Evolutionary conservation across 2,888 invertebrate genomes (phyloP), one percentile per base, ranked within the genome.

Genomic region (Parasteatoda lunata): DNA sequence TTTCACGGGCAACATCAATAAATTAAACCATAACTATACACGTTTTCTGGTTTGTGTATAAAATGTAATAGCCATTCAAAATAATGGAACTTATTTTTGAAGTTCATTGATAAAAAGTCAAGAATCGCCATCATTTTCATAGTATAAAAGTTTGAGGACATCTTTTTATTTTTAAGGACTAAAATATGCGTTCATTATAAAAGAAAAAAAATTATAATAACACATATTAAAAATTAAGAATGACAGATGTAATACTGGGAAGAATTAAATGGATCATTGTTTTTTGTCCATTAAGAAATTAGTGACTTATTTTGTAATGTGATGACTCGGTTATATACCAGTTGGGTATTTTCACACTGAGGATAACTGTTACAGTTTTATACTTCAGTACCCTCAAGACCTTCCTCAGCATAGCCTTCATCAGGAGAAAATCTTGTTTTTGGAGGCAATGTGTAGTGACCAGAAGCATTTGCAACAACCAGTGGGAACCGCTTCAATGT

Each of bases 361-460:
- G 13, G 30, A 30, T 30, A 30, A 30, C 30, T 30, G 11, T 4
- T 30, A 59, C 45, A 66, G n/a, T 52, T 13, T 88, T 84, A 90
- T 64, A 90, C 90, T 84, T 90, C 90, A 49, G 90, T 90, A 15
- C 90, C 90, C 69, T 90, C 89, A 15, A 90, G 72, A 51, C 88
- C 88, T 66, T 89, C 90, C 84, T 90, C 90, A 72, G 89, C 89
- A 92, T 97, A 97, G 89, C 96, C 96, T 92, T 97, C 97, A 91
- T 97, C 97, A 68, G 96, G 95, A 48, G 97, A 96, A 92, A 96
- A 96, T 91, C 97, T 94, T 91, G 91, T 89, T 73, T 90, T 89
- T 89, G 90, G 89, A 72, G 93, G 93, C 45, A 94, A 93, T 89
- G 93, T 93, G 87, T 94, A 90, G 94, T 93, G 83, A 75, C 88